Conservation (phyloP, 2,113 vertebrate genomes). For the Dipodomys ordii region DNA sequence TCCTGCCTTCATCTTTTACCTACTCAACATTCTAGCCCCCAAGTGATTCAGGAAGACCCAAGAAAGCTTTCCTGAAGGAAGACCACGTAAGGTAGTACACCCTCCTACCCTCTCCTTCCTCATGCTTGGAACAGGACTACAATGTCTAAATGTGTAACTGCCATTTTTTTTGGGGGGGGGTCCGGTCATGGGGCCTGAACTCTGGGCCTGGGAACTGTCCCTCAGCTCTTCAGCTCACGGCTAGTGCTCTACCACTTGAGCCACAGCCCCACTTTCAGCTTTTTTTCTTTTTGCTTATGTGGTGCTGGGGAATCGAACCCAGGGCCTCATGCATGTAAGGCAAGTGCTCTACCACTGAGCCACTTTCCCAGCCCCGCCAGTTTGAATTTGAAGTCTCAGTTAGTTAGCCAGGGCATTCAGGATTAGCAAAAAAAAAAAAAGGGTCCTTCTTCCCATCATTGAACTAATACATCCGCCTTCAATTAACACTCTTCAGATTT, state of each 20-base stretch:
- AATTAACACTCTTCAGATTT: background rate
- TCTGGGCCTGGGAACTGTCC: too few relatives aligned
- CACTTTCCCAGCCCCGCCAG: too few relatives aligned
- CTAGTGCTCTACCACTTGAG: too few relatives aligned
- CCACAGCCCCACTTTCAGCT: too few relatives aligned
- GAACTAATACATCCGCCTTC: background rate
- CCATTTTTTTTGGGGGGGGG: background rate
- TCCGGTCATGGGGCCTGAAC: too few relatives aligned
- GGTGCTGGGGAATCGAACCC: too few relatives aligned
- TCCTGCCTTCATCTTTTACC: background rate
- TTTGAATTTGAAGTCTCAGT: background rate
- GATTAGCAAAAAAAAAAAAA: background rate
- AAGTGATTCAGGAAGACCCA: background rate
- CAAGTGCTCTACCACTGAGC: too few relatives aligned
- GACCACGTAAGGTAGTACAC: background rate
- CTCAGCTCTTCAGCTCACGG: too few relatives aligned
- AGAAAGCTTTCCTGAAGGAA: background rate
- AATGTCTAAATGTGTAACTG: background rate
- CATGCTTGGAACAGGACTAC: background rate
- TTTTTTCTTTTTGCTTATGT: too few relatives aligned
- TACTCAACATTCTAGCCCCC: background rate
- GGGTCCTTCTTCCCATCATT: background rate
- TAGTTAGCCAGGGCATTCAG: background rate
- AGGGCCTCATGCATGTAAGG: too few relatives aligned
- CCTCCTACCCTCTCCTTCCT: background rate